Conservation (phyloP, 2,888 invertebrate species). For the Amblyteles armatorius region DNA sequence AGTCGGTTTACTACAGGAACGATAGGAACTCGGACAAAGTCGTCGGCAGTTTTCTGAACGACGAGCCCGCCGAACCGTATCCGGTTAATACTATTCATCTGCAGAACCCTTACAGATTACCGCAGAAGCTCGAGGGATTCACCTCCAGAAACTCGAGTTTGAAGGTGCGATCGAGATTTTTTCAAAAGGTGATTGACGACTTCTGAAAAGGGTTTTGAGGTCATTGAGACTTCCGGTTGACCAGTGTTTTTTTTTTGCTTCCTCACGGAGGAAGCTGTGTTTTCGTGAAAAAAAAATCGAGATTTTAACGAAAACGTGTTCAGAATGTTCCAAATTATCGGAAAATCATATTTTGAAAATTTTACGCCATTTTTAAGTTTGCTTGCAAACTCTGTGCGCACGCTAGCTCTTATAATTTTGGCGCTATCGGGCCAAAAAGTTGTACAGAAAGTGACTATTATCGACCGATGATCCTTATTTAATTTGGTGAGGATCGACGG, state of each 20-base stretch:
- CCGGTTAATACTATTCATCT: constrained; percentile 76
- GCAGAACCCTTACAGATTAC: constrained; percentile 74
- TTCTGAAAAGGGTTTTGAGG: not conserved
- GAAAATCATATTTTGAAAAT: too few species aligned
- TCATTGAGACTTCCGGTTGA: fast-evolving
- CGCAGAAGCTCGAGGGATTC: constrained; percentile 74
- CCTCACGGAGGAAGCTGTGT: too few species aligned
- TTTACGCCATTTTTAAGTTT: too few species aligned
- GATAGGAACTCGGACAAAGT: constrained; percentile 56
- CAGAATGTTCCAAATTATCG: too few species aligned
- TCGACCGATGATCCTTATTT: too few species aligned
- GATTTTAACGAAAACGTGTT: too few species aligned
- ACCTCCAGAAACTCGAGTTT: constrained; percentile 67
- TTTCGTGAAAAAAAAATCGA: too few species aligned
- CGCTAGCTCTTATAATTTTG: too few species aligned
- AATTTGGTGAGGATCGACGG: too few species aligned
- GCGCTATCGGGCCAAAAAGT: too few species aligned
- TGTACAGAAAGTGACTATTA: too few species aligned
- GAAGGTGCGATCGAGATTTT: constrained; percentile 65
- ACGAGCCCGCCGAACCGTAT: constrained; percentile 66
- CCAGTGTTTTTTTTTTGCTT: not conserved
- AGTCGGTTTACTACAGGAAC: constrained; percentile 35
- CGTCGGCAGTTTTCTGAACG: constrained; percentile 66
- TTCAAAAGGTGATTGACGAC: constrained; percentile 61
- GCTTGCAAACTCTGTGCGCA: too few species aligned